Conservation (phyloP, 2,113 vertebrate species). For the Campylomormyrus tamandua region DNA sequence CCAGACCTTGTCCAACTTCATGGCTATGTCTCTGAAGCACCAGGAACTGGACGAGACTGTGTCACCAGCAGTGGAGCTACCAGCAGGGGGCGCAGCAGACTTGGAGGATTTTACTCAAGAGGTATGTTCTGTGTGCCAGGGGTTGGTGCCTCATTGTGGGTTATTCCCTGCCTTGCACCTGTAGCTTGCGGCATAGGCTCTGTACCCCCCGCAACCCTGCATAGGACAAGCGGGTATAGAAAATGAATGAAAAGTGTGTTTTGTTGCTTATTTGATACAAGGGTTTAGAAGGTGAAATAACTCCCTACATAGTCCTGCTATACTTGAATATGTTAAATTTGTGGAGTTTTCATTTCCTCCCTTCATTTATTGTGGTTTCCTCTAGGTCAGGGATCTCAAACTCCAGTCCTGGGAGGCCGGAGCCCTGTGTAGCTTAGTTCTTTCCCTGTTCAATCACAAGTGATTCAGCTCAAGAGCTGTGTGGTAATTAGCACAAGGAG, state of each 20-base stretch:
- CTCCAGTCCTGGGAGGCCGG: too few species aligned
- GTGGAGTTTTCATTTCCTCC: background rate
- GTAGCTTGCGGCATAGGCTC: background rate
- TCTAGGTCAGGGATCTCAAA: background rate
- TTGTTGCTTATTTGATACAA: background rate
- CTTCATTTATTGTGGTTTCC: background rate
- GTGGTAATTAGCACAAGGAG: too few species aligned
- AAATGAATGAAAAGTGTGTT: background rate
- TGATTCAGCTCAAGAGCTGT: too few species aligned
- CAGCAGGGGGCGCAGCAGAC: background rate
- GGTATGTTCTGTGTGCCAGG: background rate
- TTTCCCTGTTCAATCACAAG: too few species aligned
- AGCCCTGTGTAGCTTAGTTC: too few species aligned
- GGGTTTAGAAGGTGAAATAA: background rate
- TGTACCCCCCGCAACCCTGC: background rate
- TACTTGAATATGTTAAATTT: background rate
- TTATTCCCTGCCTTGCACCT: background rate
- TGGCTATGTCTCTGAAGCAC: constrained; percentile 32
- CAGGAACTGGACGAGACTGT: background rate
- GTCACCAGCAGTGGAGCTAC: background rate
- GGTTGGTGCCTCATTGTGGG: background rate
- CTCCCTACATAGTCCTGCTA: background rate
- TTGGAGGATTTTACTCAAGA: constrained; percentile 11
- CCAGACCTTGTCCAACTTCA: constrained; percentile 37
- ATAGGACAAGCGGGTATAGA: background rate